phyloP scores from a whole-genome alignment of 2,888 invertebrate species.

The Scrobipalpa atriplicella region DNA sequence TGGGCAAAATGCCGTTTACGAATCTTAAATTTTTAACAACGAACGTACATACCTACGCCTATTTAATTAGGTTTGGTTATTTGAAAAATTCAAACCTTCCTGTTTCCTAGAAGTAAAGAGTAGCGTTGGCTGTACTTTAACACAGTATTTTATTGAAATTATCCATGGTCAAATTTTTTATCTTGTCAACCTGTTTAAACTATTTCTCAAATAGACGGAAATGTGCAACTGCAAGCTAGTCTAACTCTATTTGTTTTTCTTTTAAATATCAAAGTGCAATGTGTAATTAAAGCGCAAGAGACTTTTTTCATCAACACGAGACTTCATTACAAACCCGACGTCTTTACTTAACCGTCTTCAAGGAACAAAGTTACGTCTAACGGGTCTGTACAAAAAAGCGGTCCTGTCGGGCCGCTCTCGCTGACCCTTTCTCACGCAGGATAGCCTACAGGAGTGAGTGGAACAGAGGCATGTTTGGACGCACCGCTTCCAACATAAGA shows the following conservation, averaged over 20 bases:
- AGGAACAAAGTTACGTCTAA: slow-evolving; percentile 71
- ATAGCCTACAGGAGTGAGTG: slow-evolving; percentile 55
- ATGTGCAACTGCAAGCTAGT: background rate
- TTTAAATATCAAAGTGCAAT: slow-evolving; percentile 12
- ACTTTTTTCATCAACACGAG: slow-evolving; percentile 25
- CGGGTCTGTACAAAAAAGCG: slow-evolving; percentile 77
- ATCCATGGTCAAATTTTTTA: too few relatives aligned
- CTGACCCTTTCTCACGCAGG: slow-evolving; percentile 64
- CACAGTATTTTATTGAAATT: too few relatives aligned
- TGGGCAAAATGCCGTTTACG: slow-evolving; percentile 13
- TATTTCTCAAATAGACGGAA: background rate
- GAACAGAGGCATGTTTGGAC: slow-evolving; percentile 66
- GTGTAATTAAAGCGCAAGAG: slow-evolving; percentile 18
- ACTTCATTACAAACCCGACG: slow-evolving; percentile 45
- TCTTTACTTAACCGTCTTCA: slow-evolving; percentile 64
- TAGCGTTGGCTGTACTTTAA: too few relatives aligned
- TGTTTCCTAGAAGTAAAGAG: too few relatives aligned
- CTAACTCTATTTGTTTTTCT: background rate
- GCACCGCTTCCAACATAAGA: slow-evolving; percentile 70
- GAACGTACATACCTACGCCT: too few relatives aligned
- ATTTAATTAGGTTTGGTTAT: background rate
- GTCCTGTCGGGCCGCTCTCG: slow-evolving; percentile 59
- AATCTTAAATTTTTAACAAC: background rate
- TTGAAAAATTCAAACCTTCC: too few relatives aligned
- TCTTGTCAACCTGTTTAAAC: too few relatives aligned